phyloP scores from a whole-genome alignment of 2,797 vertebrate species.

The Sarcophilus harrisii region DNA sequence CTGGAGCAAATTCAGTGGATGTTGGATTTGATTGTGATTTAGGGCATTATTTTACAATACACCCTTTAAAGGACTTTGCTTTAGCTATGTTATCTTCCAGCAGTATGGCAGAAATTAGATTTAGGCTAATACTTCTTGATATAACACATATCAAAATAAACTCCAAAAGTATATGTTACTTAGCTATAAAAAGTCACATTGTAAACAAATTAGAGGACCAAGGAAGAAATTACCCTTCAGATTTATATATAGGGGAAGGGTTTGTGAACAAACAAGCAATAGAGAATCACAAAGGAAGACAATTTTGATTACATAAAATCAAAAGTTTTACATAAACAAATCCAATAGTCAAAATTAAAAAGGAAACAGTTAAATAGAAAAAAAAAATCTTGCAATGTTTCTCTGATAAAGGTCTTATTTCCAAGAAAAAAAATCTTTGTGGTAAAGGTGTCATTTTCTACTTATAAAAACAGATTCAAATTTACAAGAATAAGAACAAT shows the following conservation, averaged over 20 bases:
- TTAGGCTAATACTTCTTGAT: background rate
- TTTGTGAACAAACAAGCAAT: background rate
- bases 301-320: background rate
- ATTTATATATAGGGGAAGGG: background rate
- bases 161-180: background rate
- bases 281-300: background rate
- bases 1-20: background rate
- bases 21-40: background rate
- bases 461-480: background rate
- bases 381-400: background rate
- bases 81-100: background rate
- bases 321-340: background rate
- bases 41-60: background rate
- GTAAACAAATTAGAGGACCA: background rate
- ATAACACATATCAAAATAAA: background rate
- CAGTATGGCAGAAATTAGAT: background rate
- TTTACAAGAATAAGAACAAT: background rate
- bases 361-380: background rate
- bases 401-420: background rate
- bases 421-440: background rate
- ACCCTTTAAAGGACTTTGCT: background rate
- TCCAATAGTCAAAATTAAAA: background rate
- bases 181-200: background rate
- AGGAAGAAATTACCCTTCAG: background rate
- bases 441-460: background rate